Evolutionary conservation across 2,797 vertebrate species (phyloP), one percentile per base, ranked within the genome.

Genomic region (Acanthis flammea): DNA sequence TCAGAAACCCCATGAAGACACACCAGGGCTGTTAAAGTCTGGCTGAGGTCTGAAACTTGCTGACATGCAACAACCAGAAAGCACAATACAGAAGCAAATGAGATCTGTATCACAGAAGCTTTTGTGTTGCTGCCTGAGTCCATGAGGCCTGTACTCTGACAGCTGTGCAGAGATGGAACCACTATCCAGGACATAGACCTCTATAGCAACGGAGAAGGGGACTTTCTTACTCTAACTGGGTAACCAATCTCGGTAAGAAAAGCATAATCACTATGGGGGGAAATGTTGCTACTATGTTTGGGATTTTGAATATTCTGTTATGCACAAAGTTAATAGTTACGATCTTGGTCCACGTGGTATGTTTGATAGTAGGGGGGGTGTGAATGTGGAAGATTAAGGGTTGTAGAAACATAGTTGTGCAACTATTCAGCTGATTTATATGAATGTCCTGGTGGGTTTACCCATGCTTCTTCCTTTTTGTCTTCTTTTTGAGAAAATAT

Each of bases 361-460:
- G 9, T 72, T 50, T 83, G 65, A 44, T 93, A 94, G 94, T 93
- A 78, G 47, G 7, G 54, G 72, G 31, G 31, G 33, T 67, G 53
- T 89, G 75, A 93, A 82, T 88, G 57, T 58, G 24, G 72, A 91
- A 95, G 68, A 89, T 92, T 89, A 85, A 71, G 72, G 75, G 65
- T 94, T 94, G 89, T 89, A 91, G 84, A 89, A 95, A 61, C 75
- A 90, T 7, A 80, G 78, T 54, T 3, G 3, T 71, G 75, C 37
- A 93, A 81, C 80, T 82, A 47, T 90, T 93, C 57, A 67, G 65
- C 61, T 89, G 77, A 82, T 95, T 82, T 77, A 53, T 93, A 65
- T 85, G 77, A 89, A 91, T 81, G 54, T 71, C 78, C 72, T 57
- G 70, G 63, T 92, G 68, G 33, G 71, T 89, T 91, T 89, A 92